Evolutionary conservation across 2,113 vertebrate species (phyloP).

Genomic region (Dermatemys mawii): DNA sequence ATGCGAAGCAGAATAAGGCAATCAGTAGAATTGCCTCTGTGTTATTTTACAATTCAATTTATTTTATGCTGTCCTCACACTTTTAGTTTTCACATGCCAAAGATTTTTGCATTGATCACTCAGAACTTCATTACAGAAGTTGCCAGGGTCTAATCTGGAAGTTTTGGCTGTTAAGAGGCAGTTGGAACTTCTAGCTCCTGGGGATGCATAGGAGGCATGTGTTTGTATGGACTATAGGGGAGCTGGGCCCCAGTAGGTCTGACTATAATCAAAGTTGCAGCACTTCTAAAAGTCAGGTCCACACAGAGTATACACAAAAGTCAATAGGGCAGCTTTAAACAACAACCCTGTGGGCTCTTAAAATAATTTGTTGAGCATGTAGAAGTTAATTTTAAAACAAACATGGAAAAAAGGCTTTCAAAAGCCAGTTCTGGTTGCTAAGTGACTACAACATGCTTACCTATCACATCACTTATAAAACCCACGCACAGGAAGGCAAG

Average conservation of each 20-base stretch:
- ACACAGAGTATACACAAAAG: not conserved
- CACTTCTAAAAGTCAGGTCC: not conserved
- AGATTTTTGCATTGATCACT: constrained; percentile 61
- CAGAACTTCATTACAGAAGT: constrained; percentile 62
- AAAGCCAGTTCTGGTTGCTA: constrained; percentile 64
- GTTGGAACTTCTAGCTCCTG: constrained; percentile 36
- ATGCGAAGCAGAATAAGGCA: constrained; percentile 22
- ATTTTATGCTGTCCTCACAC: constrained; percentile 34
- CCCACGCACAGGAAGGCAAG: not conserved
- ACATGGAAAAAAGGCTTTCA: constrained; percentile 26
- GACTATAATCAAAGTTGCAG: not conserved
- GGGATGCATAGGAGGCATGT: not conserved
- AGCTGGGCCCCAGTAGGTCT: not conserved
- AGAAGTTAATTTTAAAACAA: constrained; percentile 13
- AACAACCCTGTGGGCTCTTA: not conserved
- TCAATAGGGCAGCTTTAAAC: not conserved
- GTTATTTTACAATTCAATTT: constrained; percentile 56
- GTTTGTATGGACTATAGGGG: not conserved
- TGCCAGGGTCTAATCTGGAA: constrained; percentile 50
- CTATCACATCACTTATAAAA: constrained; percentile 20
- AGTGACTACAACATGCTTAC: constrained; percentile 52
- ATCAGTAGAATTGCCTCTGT: constrained; percentile 42
- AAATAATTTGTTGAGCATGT: not conserved
- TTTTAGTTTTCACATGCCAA: constrained; percentile 17
- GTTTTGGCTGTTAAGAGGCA: constrained; percentile 28